Evolutionary conservation across 2,113 vertebrate species (phyloP).

Genomic region (Pogona vitticeps): DNA sequence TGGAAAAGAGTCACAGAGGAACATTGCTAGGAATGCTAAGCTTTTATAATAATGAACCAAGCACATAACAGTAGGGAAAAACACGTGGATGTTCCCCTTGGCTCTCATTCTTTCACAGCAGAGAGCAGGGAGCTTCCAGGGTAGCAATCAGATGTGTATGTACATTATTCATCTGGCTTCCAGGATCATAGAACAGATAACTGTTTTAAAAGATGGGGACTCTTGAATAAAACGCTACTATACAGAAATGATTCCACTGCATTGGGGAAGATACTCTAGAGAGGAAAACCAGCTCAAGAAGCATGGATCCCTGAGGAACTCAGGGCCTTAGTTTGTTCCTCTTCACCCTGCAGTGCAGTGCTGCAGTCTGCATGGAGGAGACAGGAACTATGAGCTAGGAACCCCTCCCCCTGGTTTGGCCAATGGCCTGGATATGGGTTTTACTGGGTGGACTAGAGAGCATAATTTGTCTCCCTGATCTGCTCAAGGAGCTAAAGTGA

Average conservation of each 20-base stretch:
- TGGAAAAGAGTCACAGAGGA: conserved; percentile 12
- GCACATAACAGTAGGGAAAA: neutral
- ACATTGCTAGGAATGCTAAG: neutral
- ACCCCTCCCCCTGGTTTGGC: too few species aligned
- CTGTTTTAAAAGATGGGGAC: neutral
- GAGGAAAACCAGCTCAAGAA: neutral
- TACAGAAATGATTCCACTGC: neutral
- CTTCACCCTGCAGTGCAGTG: too few species aligned
- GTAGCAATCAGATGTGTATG: neutral
- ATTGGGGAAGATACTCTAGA: neutral
- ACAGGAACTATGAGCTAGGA: too few species aligned
- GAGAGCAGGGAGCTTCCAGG: conserved; percentile 14
- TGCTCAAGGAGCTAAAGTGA: too few species aligned
- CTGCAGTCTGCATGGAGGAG: too few species aligned
- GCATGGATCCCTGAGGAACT: too few species aligned
- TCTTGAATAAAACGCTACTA: neutral
- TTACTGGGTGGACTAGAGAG: too few species aligned
- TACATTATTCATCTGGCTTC: neutral
- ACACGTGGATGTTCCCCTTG: neutral
- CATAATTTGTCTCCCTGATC: too few species aligned
- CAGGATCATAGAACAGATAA: neutral
- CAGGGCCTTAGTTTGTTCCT: too few species aligned
- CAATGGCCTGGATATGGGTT: too few species aligned
- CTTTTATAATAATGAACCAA: neutral
- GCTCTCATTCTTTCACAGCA: neutral